A percentile compares a stretch with the other conserved stretches of the same genome.
Evolutionary conservation across 1,140 invertebrate genomes (phyloP).

Genomic region (Latrodectus geometricus): DNA sequence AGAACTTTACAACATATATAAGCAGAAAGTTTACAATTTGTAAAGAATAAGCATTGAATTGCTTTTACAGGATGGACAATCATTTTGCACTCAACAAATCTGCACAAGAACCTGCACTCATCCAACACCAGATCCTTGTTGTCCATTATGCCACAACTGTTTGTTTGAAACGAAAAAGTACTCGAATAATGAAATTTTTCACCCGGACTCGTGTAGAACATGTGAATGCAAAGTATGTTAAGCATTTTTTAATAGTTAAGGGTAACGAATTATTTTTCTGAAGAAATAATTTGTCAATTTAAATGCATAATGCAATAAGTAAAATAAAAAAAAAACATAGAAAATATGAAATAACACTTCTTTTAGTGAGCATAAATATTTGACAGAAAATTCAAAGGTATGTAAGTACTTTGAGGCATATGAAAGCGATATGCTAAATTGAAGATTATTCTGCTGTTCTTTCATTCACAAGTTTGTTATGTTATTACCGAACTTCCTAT

Average conservation of each 20-base stretch:
- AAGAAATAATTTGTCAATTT: too few relatives aligned
- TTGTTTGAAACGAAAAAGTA: slow-evolving; percentile 29
- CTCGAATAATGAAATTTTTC: slow-evolving; percentile 26
- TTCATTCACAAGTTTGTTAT: too few relatives aligned
- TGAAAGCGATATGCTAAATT: too few relatives aligned
- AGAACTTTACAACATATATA: not conserved
- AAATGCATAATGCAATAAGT: too few relatives aligned
- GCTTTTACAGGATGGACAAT: slow-evolving; percentile 7
- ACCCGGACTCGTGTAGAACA: slow-evolving; percentile 38
- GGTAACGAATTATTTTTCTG: slow-evolving; percentile 4
- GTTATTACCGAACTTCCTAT: too few relatives aligned
- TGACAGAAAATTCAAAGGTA: too few relatives aligned
- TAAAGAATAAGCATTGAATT: not conserved
- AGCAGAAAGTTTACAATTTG: not conserved
- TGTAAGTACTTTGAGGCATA: too few relatives aligned
- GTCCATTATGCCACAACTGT: slow-evolving; percentile 45
- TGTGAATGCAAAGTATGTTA: slow-evolving; percentile 36
- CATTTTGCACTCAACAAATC: slow-evolving; percentile 16
- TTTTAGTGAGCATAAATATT: too few relatives aligned
- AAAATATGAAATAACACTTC: too few relatives aligned
- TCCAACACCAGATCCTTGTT: slow-evolving; percentile 52
- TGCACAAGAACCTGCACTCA: slow-evolving; percentile 39
- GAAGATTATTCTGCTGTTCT: too few relatives aligned
- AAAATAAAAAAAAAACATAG: too few relatives aligned
- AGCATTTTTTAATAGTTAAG: too few relatives aligned